Evolutionary conservation across 2,797 vertebrate species (phyloP), one percentile per base, ranked within the genome.

Genomic region (Micrastur ruficollis): DNA sequence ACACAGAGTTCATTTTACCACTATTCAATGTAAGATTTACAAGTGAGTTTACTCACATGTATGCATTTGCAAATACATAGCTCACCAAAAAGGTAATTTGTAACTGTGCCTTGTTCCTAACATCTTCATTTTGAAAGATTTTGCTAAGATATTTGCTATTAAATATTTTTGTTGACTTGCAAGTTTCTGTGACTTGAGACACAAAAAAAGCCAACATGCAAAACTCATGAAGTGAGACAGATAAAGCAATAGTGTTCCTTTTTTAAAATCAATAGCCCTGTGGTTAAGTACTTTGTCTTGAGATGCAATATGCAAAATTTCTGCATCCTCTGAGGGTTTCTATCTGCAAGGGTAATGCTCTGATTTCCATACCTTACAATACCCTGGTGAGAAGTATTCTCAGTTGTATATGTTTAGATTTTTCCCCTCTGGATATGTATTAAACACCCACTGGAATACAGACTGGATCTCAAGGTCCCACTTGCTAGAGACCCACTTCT

Each of bases 31-130:
- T 15, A 63, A 91, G 49, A 80, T 83, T 44, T 86, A 44, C 49
- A 63, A 15, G 23, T 56, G 4, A 8, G 6, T 63, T 87, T 49
- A 76, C 11, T 74, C 14, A 36, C 32, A 71, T 0, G 0, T 3
- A 12, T 4, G 42, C 3, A 4, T 63, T 52, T 75, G 27, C 8
- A 81, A 84, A 65, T 21, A 49, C 2, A 5, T 6, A 61, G 29
- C 19, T 76, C 59, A 25, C 14, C 50, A 63, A 52, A 68, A 8
- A 2, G 11, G 11, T 49, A 27, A 78, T 49, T 86, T 42, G 31
- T 34, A 73, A 42, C 55, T 18, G 4, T 76, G 27, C 12, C 61
- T 36, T 40, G 11, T 21, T 86, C 5, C 5, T 8, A 61, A 34
- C 3, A 38, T 13, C 16, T 79, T 63, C 4, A 50, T 59, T 59